phyloP scores from a whole-genome alignment of 2,797 vertebrate species.

The Cyprinella venusta region DNA sequence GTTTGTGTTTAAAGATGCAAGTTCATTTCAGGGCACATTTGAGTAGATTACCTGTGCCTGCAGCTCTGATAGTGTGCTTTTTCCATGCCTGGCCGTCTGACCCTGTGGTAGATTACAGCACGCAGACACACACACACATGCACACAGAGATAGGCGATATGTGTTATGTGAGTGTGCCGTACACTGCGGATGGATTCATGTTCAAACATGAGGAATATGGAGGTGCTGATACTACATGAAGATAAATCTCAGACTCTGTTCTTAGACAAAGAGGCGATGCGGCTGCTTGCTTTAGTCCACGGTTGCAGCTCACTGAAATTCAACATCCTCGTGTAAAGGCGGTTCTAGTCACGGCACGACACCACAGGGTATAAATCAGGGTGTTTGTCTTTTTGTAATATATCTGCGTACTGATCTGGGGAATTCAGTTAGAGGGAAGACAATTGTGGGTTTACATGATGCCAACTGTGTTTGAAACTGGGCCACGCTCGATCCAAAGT shows the following conservation, averaged over 20 bases:
- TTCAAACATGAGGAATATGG: conserved; percentile 35
- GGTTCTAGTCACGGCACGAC: neutral
- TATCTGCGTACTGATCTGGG: conserved; percentile 13
- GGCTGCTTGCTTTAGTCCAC: conserved; percentile 23
- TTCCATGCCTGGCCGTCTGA: conserved; percentile 26
- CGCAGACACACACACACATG: no score
- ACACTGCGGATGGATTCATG: conserved; percentile 22
- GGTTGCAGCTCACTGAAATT: conserved; percentile 23
- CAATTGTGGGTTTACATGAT: conserved; percentile 1
- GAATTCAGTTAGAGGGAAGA: conserved; percentile 22
- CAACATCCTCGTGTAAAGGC: conserved; percentile 5
- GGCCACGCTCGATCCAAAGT: neutral
- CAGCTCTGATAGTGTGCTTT: conserved; percentile 33
- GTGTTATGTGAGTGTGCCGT: conserved; percentile 5
- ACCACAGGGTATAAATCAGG: conserved; percentile 12
- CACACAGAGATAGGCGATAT: neutral
- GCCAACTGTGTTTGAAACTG: conserved; percentile 34
- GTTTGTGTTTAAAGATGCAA: conserved; percentile 17
- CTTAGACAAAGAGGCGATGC: conserved; percentile 30
- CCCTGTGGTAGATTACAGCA: conserved; percentile 6
- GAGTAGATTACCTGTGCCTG: conserved; percentile 15
- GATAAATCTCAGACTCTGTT: conserved; percentile 39
- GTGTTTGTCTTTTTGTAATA: conserved; percentile 34
- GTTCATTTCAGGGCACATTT: conserved; percentile 39
- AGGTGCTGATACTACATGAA: conserved; percentile 35